Evolutionary conservation across 2,113 vertebrate genomes (phyloP).

Genomic region (Actenoides hombroni): DNA sequence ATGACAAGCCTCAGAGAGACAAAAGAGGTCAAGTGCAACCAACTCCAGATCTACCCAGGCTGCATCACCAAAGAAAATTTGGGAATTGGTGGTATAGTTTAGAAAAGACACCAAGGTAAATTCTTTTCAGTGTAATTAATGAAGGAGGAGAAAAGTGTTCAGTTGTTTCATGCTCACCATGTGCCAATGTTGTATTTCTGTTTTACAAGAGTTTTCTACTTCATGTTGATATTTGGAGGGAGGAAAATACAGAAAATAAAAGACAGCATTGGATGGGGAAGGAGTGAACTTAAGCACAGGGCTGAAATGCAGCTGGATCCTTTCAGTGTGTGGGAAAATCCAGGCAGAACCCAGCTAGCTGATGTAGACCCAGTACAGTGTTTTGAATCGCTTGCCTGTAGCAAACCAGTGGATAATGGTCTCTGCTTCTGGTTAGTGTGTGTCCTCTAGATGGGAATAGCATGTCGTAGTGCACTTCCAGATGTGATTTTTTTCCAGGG

Average conservation of each 20-base stretch:
- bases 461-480: not conserved
- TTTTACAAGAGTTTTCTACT: not conserved
- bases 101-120: not conserved
- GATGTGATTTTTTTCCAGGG: not conserved
- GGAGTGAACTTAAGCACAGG: not conserved
- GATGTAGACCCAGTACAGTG: not conserved
- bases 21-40: not conserved
- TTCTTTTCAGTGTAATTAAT: not conserved
- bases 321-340: not conserved
- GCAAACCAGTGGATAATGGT: not conserved
- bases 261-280: not conserved
- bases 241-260: not conserved
- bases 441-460: not conserved
- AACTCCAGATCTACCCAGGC: not conserved
- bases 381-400: not conserved
- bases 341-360: not conserved
- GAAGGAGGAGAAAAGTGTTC: not conserved
- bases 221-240: not conserved
- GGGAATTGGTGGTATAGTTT: not conserved
- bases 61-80: not conserved
- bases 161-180: not conserved
- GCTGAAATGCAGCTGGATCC: not conserved
- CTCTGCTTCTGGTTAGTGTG: not conserved
- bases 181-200: not conserved
- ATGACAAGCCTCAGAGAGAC: not conserved